These are phyloP conservation scores for Plecotus auritus DNA, from an alignment of 2,113 vertebrate species.

Conservation along the genomic window DNA sequence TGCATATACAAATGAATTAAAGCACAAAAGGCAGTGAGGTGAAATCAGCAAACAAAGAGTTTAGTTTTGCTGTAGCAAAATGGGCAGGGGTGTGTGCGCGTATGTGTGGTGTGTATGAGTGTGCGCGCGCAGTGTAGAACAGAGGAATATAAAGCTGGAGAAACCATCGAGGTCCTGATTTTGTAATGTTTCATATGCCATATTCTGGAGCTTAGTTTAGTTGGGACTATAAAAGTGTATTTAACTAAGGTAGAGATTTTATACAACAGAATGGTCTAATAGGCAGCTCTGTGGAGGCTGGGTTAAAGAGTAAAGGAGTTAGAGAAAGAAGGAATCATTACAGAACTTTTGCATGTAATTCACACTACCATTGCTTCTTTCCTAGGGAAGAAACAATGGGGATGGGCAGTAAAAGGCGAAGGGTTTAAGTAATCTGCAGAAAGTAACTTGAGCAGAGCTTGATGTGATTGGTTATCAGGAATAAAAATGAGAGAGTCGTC, in stretches of 20 bases:
- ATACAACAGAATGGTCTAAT: not conserved
- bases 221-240: not conserved
- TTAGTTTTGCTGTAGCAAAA: not conserved
- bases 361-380: not conserved
- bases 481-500: not conserved
- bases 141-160: not conserved
- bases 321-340: not conserved
- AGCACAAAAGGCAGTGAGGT: not conserved
- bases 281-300: not conserved
- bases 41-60: not conserved
- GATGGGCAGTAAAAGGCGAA: not conserved
- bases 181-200: not conserved
- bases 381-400: not conserved
- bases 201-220: not conserved
- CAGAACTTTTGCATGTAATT: not conserved
- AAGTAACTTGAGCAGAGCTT: not conserved
- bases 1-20: not conserved
- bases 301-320: not conserved
- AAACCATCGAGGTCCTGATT: not conserved
- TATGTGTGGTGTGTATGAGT: not conserved
- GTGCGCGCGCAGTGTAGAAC: not conserved
- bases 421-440: not conserved
- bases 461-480: not conserved
- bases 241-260: not conserved
- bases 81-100: no score